phyloP scores from a whole-genome alignment of 2,113 vertebrate genomes.

The Desmodus rotundus region DNA sequence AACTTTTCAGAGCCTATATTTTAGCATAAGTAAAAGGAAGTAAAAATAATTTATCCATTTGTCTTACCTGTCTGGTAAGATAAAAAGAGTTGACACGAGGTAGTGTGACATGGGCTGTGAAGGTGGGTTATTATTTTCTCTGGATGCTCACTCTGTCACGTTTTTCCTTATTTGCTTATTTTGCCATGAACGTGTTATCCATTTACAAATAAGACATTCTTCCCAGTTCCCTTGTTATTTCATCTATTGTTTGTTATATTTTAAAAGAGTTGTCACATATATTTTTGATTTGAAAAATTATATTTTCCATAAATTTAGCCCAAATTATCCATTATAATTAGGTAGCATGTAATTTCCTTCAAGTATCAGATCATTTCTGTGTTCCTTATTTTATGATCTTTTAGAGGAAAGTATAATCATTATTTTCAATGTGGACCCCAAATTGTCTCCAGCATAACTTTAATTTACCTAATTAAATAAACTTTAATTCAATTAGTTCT shows the following conservation, averaged over 20 bases:
- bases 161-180: neutral
- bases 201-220: neutral
- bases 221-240: neutral
- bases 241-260: neutral
- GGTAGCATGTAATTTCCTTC: neutral
- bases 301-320: slow-evolving; percentile 9
- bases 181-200: neutral
- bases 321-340: neutral
- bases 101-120: neutral
- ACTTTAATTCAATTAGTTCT: neutral
- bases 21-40: neutral
- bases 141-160: neutral
- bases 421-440: neutral
- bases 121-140: neutral
- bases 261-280: neutral
- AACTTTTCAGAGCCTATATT: neutral
- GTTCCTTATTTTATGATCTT: neutral
- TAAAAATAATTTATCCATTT: neutral
- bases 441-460: neutral
- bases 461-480: neutral
- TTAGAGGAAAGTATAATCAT: neutral
- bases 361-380: neutral
- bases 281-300: neutral
- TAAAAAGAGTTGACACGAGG: neutral
- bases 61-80: neutral